A percentile compares a stretch with the other conserved stretches of the same genome.
Conservation (phyloP, 2,888 invertebrate species). For the Trachelus troglodyta region DNA sequence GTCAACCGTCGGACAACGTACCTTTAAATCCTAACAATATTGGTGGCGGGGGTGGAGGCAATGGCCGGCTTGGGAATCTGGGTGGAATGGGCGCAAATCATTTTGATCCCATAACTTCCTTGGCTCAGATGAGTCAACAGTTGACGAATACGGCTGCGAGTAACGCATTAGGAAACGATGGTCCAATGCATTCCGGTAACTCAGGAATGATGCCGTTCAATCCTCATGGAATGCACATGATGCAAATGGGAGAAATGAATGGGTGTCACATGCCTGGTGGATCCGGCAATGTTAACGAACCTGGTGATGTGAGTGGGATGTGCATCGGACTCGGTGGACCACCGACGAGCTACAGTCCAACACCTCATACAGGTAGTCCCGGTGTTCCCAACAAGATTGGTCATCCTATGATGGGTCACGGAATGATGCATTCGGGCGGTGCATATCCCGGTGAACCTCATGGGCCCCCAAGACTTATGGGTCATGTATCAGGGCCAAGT, state of each 20-base stretch:
- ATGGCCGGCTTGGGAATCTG: slow-evolving; percentile 56
- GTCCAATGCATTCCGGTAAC: slow-evolving; percentile 59
- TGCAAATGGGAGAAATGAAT: slow-evolving; percentile 66
- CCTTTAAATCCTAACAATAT: slow-evolving; percentile 76
- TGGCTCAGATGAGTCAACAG: slow-evolving; percentile 95
- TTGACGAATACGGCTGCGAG: slow-evolving; percentile 81
- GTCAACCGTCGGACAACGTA: slow-evolving; percentile 70
- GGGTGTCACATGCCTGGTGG: slow-evolving; percentile 60
- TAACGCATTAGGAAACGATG: slow-evolving; percentile 70
- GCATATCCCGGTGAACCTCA: slow-evolving; percentile 41
- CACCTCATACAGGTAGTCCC: slow-evolving; percentile 60
- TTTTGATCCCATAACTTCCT: slow-evolving; percentile 93
- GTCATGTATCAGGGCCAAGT: slow-evolving; percentile 64
- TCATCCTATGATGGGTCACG: slow-evolving; percentile 59
- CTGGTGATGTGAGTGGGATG: slow-evolving; percentile 58
- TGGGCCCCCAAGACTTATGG: slow-evolving; percentile 67
- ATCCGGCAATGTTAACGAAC: slow-evolving; percentile 43
- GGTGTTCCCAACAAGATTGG: slow-evolving; percentile 59
- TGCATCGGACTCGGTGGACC: slow-evolving; percentile 63
- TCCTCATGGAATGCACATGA: slow-evolving; percentile 64
- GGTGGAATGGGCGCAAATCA: slow-evolving; percentile 69
- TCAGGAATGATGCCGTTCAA: slow-evolving; percentile 70
- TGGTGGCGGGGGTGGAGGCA: slow-evolving; percentile 64
- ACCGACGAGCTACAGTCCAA: slow-evolving; percentile 60
- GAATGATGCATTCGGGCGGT: slow-evolving; percentile 50